Evolutionary conservation across 2,888 invertebrate genomes (phyloP).

Genomic region (Strigamia maritima): DNA sequence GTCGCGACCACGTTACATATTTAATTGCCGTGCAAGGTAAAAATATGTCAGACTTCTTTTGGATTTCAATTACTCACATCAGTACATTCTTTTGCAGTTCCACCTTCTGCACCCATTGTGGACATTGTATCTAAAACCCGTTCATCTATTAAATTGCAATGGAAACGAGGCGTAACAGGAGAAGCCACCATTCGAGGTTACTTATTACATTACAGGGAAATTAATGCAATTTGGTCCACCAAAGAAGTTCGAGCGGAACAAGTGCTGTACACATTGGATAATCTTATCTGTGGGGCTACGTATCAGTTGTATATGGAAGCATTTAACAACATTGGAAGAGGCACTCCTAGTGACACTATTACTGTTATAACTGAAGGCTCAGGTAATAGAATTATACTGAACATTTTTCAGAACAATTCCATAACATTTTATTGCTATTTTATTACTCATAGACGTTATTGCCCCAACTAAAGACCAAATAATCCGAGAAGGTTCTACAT

Average conservation of each 20-base stretch:
- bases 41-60: not conserved
- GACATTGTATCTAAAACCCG: slow-evolving; percentile 43
- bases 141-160: slow-evolving; percentile 44
- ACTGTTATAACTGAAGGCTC: not conserved
- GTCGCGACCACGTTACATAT: not conserved
- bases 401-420: no score
- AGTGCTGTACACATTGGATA: slow-evolving; percentile 18
- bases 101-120: slow-evolving; percentile 45
- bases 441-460: not conserved
- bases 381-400: no score
- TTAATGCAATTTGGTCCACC: not conserved
- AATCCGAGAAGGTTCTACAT: slow-evolving; percentile 24
- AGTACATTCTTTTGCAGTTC: slow-evolving; percentile 41
- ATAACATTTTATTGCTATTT: not conserved
- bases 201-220: not conserved
- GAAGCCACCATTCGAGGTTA: slow-evolving; percentile 36
- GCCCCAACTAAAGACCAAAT: not conserved
- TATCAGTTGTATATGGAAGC: slow-evolving; percentile 36
- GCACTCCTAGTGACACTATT: not conserved
- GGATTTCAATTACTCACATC: not conserved
- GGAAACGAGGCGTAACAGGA: slow-evolving; percentile 41
- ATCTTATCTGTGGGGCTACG: slow-evolving; percentile 13
- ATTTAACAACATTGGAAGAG: slow-evolving; percentile 14
- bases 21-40: not conserved
- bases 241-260: not conserved